Percentiles rank a stretch among this genome's conserved stretches.
phyloP scores from a whole-genome alignment of 2,797 vertebrate genomes.

The Mallotus villosus region DNA sequence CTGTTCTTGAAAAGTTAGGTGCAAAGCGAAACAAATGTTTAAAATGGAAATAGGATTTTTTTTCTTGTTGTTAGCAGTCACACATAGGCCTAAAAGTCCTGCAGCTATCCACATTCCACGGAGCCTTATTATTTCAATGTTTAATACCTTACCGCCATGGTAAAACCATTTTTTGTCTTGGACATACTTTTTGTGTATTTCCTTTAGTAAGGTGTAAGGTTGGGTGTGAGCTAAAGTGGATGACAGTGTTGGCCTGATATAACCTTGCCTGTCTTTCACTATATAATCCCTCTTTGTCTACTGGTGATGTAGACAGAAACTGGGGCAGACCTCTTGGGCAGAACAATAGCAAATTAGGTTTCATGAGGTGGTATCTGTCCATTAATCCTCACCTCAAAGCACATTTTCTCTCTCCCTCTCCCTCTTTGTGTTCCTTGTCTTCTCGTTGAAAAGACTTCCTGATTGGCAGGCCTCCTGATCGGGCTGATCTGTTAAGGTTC shows the following conservation, averaged over 20 bases:
- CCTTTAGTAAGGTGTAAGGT: conserved; percentile 1
- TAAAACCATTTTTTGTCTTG: background rate
- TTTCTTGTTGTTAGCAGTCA: conserved; percentile 5
- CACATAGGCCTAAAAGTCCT: conserved; percentile 1
- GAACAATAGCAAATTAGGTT: background rate
- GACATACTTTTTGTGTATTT: background rate
- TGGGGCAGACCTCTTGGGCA: conserved; percentile 11
- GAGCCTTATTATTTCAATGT: background rate
- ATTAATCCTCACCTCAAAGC: conserved; percentile 4
- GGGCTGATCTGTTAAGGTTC: too few relatives aligned
- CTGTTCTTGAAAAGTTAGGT: background rate
- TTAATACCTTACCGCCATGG: too few relatives aligned
- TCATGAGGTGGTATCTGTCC: background rate
- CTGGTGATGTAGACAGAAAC: conserved; percentile 1
- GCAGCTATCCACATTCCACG: background rate
- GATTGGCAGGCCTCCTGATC: too few relatives aligned
- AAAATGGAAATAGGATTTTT: background rate
- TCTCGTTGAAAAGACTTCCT: conserved; percentile 14
- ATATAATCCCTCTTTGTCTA: background rate
- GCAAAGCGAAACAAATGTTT: background rate
- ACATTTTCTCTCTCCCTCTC: background rate
- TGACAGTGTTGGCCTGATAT: background rate
- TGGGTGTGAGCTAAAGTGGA: background rate
- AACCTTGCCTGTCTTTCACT: conserved; percentile 4
- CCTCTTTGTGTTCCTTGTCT: background rate